Base-by-base conservation (phyloP, 2,888 invertebrate genomes). In the Brachyopa scutellaris region DNA sequence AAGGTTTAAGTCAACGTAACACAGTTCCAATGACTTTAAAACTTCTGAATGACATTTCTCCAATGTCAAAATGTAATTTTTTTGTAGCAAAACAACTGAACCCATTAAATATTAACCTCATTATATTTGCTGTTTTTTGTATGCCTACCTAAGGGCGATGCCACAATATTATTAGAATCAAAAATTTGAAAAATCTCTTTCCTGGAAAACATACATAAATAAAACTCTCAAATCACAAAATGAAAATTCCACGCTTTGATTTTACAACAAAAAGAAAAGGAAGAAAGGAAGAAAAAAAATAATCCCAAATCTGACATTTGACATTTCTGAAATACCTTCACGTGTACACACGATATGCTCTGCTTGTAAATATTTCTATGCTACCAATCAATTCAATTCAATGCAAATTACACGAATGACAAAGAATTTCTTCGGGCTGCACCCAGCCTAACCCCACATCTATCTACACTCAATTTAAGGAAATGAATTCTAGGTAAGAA, bases 221-320 rank as follows among this genome's bases (percentile, higher is more conserved):
- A 51, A 31, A 36, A 13, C 47, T 15, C 45, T 15, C 42, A 40
- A 59, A 29, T n/a, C n/a, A 21, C 29, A 36, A 21, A 45, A 45
- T 61, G 61, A 47, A 62, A 62, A 47, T 23, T 61, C 45, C 45
- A 45, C 31, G n/a, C n/a, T n/a, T n/a, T n/a, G n/a, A n/a, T n/a
- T n/a, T n/a, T n/a, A n/a, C n/a, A n/a, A n/a, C n/a, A n/a, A n/a
- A n/a, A n/a, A n/a, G n/a, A n/a, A n/a, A n/a, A n/a, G n/a, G n/a
- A n/a, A n/a, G n/a, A 51, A 51, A 61, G n/a, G n/a, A 2, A 2
- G 1, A 15, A 49, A 31, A 40, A 45, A 17, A 7, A 8, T 11
- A 40, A 66, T 57, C 64, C 13, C 33, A 74, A 62, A 80, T 69
- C 73, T 69, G 67, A 80, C 49, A 62, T 36, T 57, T 80, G 69